Evolutionary conservation across 2,888 invertebrate genomes (phyloP).

Genomic region (Noctua comes): DNA sequence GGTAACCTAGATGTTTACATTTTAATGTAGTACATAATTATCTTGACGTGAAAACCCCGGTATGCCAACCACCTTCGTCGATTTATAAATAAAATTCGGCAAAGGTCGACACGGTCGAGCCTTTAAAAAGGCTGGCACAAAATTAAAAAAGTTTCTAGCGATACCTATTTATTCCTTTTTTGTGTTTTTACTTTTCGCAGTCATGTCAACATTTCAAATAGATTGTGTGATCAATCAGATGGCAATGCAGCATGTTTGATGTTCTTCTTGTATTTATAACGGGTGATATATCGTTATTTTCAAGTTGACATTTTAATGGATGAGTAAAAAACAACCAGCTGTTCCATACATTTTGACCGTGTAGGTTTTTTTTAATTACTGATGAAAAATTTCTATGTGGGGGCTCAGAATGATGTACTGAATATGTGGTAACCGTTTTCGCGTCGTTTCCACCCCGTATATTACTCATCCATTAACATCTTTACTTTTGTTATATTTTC

Average conservation of each 20-base stretch:
- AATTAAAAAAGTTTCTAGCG: slow-evolving; percentile 42
- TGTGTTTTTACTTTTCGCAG: slow-evolving; percentile 19
- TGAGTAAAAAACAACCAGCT: too few species aligned
- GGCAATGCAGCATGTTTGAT: background rate
- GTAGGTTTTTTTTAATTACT: too few species aligned
- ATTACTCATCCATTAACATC: too few species aligned
- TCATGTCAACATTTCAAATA: slow-evolving; percentile 30
- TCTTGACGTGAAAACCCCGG: slow-evolving; percentile 3
- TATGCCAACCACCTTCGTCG: background rate
- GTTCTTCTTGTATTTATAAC: slow-evolving; percentile 3
- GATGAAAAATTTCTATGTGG: too few species aligned
- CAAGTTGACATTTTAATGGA: background rate
- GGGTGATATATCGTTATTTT: slow-evolving; percentile 3
- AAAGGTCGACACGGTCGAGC: slow-evolving; percentile 26
- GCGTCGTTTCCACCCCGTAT: too few species aligned
- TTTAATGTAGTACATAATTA: slow-evolving; percentile 17
- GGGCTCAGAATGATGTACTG: too few species aligned
- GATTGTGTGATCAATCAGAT: slow-evolving; percentile 33
- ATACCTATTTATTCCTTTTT: slow-evolving; percentile 18
- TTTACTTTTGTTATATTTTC: too few species aligned
- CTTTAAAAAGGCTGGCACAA: slow-evolving; percentile 28
- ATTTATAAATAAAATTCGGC: slow-evolving; percentile 49
- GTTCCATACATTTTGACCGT: too few species aligned
- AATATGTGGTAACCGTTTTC: too few species aligned
- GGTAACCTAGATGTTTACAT: slow-evolving; percentile 11